phyloP scores from a whole-genome alignment of 2,888 invertebrate species.

The Parascotia fuliginaria region DNA sequence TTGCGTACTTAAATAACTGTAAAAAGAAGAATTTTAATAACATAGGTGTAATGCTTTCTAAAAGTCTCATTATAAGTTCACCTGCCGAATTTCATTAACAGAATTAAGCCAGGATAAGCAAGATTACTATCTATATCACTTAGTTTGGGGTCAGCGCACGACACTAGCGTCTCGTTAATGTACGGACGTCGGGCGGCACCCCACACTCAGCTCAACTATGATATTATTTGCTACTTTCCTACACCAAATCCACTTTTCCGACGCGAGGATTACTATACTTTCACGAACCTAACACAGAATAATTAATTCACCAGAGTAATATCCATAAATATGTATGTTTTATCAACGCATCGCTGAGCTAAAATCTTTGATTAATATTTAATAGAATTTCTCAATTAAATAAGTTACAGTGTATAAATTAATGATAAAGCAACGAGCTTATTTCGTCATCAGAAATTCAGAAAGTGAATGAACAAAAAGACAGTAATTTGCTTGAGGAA shows the following conservation, averaged over 20 bases:
- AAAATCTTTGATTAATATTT: conserved; percentile 63
- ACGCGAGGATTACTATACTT: conserved; percentile 39
- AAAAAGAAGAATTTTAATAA: no score
- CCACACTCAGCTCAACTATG: conserved; percentile 33
- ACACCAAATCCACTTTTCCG: conserved; percentile 36
- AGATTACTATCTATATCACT: conserved; percentile 44
- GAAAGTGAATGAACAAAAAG: conserved; percentile 80
- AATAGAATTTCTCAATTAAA: conserved; percentile 64
- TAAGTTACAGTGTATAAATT: conserved; percentile 65
- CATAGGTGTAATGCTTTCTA: neutral
- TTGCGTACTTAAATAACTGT: no score
- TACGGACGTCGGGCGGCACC: conserved; percentile 13
- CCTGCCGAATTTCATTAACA: conserved; percentile 29
- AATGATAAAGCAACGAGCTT: conserved; percentile 64
- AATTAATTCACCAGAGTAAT: conserved; percentile 42
- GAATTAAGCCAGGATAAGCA: conserved; percentile 33
- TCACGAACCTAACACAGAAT: conserved; percentile 32
- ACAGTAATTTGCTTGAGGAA: conserved; percentile 79
- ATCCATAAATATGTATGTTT: conserved; percentile 43
- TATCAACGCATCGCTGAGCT: conserved; percentile 40
- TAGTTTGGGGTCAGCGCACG: conserved; percentile 30
- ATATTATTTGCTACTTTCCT: conserved; percentile 34
- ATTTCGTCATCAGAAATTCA: conserved; percentile 75
- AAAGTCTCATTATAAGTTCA: conserved; percentile 3
- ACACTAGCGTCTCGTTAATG: conserved; percentile 29